A percentile compares a stretch with the other conserved stretches of the same genome.
phyloP scores from a whole-genome alignment of 2,888 invertebrate species.

The Saturnia japonica region DNA sequence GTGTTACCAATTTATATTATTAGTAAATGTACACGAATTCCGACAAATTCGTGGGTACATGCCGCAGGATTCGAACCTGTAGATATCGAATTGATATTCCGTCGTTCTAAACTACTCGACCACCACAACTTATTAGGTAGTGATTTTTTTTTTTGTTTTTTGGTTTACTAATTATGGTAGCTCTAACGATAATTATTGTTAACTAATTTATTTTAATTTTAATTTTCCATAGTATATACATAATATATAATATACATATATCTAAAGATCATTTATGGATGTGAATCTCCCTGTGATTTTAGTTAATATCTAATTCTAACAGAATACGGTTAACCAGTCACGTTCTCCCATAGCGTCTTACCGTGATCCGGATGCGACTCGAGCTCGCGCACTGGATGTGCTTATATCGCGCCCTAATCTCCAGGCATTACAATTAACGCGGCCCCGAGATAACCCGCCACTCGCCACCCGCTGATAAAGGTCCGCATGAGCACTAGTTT shows the following conservation, averaged over 20 bases:
- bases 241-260: not conserved
- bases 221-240: not conserved
- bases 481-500: constrained; percentile 72
- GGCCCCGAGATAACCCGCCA: constrained; percentile 77
- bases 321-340: constrained; percentile 36
- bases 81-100: no score
- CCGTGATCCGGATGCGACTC: constrained; percentile 48
- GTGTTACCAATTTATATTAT: no score
- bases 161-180: no score
- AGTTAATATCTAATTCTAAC: not conserved
- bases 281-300: not conserved
- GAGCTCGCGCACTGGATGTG: constrained; percentile 44
- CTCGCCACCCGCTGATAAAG: constrained; percentile 80
- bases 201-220: no score
- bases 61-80: no score
- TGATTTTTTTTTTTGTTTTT: no score
- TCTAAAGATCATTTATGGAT: not conserved
- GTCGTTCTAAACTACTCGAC: no score
- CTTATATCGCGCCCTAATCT: constrained; percentile 76
- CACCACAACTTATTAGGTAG: no score
- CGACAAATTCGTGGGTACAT: no score
- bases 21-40: no score
- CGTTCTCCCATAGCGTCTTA: constrained; percentile 44
- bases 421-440: constrained; percentile 80
- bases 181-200: no score